Base-by-base conservation (phyloP, 2,113 vertebrate species). In the Notarius quadriscutis region DNA sequence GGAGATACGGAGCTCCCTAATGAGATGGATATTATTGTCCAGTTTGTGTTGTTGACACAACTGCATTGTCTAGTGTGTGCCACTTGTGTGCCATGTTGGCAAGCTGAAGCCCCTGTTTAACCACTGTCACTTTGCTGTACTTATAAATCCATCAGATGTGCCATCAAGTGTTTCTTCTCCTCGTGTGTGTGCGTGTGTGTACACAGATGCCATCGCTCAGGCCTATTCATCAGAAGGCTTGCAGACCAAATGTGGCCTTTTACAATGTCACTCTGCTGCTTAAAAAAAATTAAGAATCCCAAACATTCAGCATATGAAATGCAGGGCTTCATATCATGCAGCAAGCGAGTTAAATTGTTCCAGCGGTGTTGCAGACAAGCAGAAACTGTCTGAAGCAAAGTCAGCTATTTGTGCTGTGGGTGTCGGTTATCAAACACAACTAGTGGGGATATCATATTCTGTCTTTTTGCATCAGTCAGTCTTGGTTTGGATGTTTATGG, bases 1-100 rank as follows among this genome's bases (percentile, higher is more conserved):
- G 72, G 51, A 86, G 74, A 86, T 86, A 53, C 78, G 60, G 85
- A 72, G 30, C 65, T 87, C 51, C 30, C 62, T 50, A 74, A 58
- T 82, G 34, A 82, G 67, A 51, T 20, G 22, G 79, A 62, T 58
- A 74, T 86, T 67, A 18, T 86, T 80, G 55, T 78, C 41, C 25
- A 86, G 41, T 78, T 62, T 63, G 50, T 80, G 58, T 53, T 27
- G 34, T 20, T 58, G 55, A 58, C 78, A 58, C 79, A 41, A 22
- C 22, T 27, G 53, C 55, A 22, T 48, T 50, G 41, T n/a, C 78
- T 34, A 60, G 14, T 53, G 27, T 79, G 5, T 27, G 12, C 0
- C 27, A 55, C 50, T 63, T 50, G 41, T 79, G 17, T 65, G 58
- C 41, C 62, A 67, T 79, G 17, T 85, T 27, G 57, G 25, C 7